Evolutionary conservation across 2,888 invertebrate genomes (phyloP), one percentile per base, ranked within the genome.

Genomic region (Anthophora plumipes): DNA sequence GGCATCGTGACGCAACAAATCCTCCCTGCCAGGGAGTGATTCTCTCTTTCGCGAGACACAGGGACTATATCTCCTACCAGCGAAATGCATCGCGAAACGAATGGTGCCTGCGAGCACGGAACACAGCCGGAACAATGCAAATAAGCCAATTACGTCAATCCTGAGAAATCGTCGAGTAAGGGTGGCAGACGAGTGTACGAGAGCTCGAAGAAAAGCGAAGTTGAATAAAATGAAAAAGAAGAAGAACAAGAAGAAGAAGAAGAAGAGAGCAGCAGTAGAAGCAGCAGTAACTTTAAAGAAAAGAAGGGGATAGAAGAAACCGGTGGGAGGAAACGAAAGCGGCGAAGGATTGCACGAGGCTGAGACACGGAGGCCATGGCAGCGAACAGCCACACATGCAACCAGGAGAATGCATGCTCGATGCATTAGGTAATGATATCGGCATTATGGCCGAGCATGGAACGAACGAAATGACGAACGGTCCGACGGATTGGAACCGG

Each of bases 361-460:
- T 73, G 71, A 52, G 73, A n/a, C n/a, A n/a, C n/a, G n/a, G n/a
- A n/a, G 68, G 77, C 84, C 74, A 84, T 77, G 73, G 39, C 75
- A 41, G 50, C 75, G 54, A n/a, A n/a, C n/a, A n/a, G n/a, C n/a
- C n/a, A n/a, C 71, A 57, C 70, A 77, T 77, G 48, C 82, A 79
- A 82, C 83, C 76, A 77, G 76, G 77, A 71, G 84, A 85, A 86
- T 78, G 83, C 85, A 87, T 85, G 84, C 85, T 82, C 85, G 86
- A 78, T 87, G 88, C 88, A 91, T 91, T 91, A 90, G 90, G 91
- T 89, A 91, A 91, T 91, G 91, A 90, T 90, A 91, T 91, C 91
- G 89, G 88, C 86, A 90, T 90, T 91, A 90, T 90, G 89, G 90
- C 88, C 86, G 89, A 84, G 86, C 85, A 70, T 70, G 80, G 80